phyloP scores from a whole-genome alignment of 2,888 invertebrate genomes.

The Timema podura region DNA sequence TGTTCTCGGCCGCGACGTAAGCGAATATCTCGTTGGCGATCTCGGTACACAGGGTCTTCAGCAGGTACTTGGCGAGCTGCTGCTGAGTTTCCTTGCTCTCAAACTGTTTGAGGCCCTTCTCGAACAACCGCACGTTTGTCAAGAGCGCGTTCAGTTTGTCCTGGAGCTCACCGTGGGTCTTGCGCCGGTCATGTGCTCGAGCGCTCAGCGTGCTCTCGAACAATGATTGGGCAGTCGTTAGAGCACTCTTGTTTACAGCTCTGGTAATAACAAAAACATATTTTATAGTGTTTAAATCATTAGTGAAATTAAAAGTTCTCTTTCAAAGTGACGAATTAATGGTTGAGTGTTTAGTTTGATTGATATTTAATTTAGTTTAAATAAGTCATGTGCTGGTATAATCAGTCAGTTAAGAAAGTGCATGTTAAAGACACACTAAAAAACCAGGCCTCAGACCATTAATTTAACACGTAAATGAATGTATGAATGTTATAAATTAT shows the following conservation, averaged over 20 bases:
- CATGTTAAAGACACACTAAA: not conserved
- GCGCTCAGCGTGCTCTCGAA: conserved; percentile 71
- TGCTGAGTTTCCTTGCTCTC: conserved; percentile 52
- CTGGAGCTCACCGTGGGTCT: conserved; percentile 75
- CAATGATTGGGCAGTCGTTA: conserved; percentile 65
- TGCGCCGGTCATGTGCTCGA: conserved; percentile 64
- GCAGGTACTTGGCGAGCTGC: conserved; percentile 73
- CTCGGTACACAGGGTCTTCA: conserved; percentile 81
- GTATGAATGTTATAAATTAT: no score
- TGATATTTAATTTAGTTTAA: not conserved
- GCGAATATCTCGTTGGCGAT: conserved; percentile 72
- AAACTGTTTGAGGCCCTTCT: conserved; percentile 63
- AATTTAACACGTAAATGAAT: no score
- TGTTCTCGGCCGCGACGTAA: conserved; percentile 71
- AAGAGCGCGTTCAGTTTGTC: conserved; percentile 75
- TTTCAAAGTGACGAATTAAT: no score
- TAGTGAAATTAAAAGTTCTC: not conserved
- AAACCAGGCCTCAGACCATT: no score
- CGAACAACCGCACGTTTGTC: conserved; percentile 72
- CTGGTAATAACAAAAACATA: conserved; percentile 41
- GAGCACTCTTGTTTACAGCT: conserved; percentile 61
- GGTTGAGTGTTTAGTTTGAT: not conserved
- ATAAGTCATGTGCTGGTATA: not conserved
- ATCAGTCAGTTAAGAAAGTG: no score
- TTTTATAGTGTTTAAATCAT: not conserved